Evolutionary conservation across 2,888 invertebrate species (phyloP).

Genomic region (Lycia hirtaria): DNA sequence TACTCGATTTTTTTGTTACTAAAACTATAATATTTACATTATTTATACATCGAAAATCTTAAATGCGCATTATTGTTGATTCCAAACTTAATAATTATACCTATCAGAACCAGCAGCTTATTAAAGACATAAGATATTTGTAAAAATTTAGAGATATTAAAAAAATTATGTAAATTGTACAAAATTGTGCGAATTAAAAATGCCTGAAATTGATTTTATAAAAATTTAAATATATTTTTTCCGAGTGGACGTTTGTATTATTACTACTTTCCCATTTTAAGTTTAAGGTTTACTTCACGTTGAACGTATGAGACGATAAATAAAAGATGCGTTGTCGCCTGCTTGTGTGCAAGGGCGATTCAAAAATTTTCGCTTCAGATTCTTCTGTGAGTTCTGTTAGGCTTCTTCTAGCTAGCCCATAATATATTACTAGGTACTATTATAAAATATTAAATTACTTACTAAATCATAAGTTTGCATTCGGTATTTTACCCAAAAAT

Average conservation of each 20-base stretch:
- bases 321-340: too few relatives aligned
- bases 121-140: conserved; percentile 27
- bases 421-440: too few relatives aligned
- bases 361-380: too few relatives aligned
- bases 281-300: too few relatives aligned
- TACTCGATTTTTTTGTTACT: neutral
- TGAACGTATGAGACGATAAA: too few relatives aligned
- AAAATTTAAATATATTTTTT: conserved; percentile 84
- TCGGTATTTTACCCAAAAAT: too few relatives aligned
- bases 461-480: too few relatives aligned
- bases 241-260: conserved; percentile 76
- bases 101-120: conserved; percentile 20
- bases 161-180: conserved; percentile 71
- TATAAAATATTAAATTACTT: too few relatives aligned
- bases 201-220: conserved; percentile 85
- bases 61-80: neutral
- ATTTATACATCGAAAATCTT: neutral
- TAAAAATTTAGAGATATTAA: conserved; percentile 31
- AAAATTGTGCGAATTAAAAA: conserved; percentile 80
- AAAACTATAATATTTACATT: neutral
- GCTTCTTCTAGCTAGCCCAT: too few relatives aligned
- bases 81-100: neutral
- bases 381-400: too few relatives aligned
- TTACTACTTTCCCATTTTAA: conserved; percentile 41
- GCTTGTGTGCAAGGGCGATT: too few relatives aligned